Base-by-base conservation (phyloP, 2,888 invertebrate species). In the Strigamia crassipes region DNA sequence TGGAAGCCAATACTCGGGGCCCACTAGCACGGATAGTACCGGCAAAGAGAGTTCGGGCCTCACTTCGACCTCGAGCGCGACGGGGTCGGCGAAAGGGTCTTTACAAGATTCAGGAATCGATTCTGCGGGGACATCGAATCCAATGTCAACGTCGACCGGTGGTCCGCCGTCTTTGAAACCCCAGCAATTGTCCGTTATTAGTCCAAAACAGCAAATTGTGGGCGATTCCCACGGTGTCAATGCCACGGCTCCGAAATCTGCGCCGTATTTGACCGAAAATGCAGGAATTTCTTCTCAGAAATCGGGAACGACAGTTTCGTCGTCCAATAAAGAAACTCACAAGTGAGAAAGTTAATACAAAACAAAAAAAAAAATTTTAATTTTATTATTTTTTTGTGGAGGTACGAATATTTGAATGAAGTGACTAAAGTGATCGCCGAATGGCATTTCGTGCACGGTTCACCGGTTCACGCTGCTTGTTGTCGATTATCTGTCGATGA, bases 401-500 rank as follows among this genome's bases (percentile, higher is more conserved):
- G 73, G 31, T 73, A 51, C 10, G 46, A 46, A 80, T 80, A 80
- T 80, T 79, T 87, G n/a, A 81, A 84, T n/a, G 78, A 85, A 51
- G 84, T 86, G 1, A 85, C 84, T 21, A 82, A 84, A 10, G 83
- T 85, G 15, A 82, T 87, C 79, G 86, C 88, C 9, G 86, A 87
- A 27, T 86, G 85, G 84, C 85, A 87, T 83, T 86, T 87, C 79
- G 82, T 85, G n/a, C 85, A 86, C 83, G 89, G 89, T 13, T 86
- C 87, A n/a, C 87, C 89, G 21, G 83, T 86, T 18, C 83, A 86
- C 77, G 87, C 89, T 9, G 88, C 89, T 3, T 89, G 89, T 84
- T 88, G 88, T 84, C 86, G 87, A 79, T 84, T 89, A 78, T 86
- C 89, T 51, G 86, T 87, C 1, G 87, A 88, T 85, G 86, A 88